Base-by-base conservation (phyloP, 2,888 invertebrate species). In the Octodonta nipae region DNA sequence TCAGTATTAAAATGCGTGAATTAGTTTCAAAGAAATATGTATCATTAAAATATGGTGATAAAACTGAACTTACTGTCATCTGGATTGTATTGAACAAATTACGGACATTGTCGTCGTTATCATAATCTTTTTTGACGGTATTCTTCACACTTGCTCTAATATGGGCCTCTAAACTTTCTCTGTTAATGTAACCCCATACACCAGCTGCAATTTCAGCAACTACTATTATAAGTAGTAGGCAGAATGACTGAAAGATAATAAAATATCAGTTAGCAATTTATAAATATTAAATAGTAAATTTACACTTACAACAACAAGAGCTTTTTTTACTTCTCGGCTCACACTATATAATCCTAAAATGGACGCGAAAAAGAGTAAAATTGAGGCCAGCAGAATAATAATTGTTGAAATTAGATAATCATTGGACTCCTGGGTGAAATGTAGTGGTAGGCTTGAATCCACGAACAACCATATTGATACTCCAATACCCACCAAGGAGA, bases 281-380 rank as follows among this genome's bases (percentile, higher is more conserved):
- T 13, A 29, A 10, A n/a, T 2, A 15, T 10, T 25, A n/a, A 14
- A 22, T 12, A 30, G 20, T n/a, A 3, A n/a, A 40, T 42, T 33
- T n/a, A n/a, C 17, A 64, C 75, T 71, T 63, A 84, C 83, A 54
- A 74, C 66, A 38, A 77, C 70, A 26, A 89, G 70, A 64, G 83
- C 71, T 56, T 81, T 82, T 51, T 77, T 78, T 15, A 78, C 82
- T 58, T 81, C 80, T 46, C 74, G 73, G 38, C 76, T 70, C 5
- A 85, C 80, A 20, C 87, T 87, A 54, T 78, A 82, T 52, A 86
- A 86, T 32, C 87, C 88, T 27, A 87, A 68, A 58, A 84, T 78
- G 10, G 83, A 79, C 14, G 84, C 75, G 25, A 84, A 56, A 37
- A 82, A 69, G 58, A 86, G 74, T 30, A 84, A 61, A 22, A 73